These are phyloP conservation scores for Syndactyla subalaris DNA, from an alignment of 2,797 vertebrate genomes.

Conservation along the genomic window DNA sequence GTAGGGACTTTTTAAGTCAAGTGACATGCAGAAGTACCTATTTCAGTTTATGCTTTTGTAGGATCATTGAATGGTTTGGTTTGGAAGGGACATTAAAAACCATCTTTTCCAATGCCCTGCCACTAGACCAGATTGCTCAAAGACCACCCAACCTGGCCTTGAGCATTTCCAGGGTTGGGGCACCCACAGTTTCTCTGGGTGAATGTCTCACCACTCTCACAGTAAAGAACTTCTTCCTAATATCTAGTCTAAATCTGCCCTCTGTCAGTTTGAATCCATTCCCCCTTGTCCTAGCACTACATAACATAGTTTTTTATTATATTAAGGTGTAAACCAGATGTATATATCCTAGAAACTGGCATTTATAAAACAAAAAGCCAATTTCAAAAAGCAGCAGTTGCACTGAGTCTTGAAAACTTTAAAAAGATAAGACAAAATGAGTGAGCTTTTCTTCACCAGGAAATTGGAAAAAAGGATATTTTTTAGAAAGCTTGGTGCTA, in stretches of 20 bases:
- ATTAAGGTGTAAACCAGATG: not conserved
- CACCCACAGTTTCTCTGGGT: not conserved
- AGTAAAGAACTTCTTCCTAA: not conserved
- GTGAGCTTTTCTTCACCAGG: not conserved
- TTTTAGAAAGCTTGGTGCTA: slow-evolving; percentile 1
- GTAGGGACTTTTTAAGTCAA: not conserved
- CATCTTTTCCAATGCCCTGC: not conserved
- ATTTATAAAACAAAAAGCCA: not conserved
- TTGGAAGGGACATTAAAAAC: not conserved
- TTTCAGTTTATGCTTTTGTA: not conserved
- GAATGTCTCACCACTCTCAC: not conserved
- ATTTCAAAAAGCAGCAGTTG: not conserved
- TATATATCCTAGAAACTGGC: not conserved
- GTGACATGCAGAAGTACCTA: not conserved
- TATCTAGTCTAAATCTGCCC: not conserved
- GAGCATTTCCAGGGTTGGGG: not conserved
- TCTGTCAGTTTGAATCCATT: not conserved
- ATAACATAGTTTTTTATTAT: not conserved
- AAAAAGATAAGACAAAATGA: not conserved
- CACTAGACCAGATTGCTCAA: not conserved
- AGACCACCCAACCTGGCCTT: not conserved
- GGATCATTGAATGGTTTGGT: not conserved
- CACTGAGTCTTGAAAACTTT: not conserved
- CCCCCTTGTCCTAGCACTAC: not conserved
- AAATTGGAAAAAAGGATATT: not conserved